Evolutionary conservation across 2,113 vertebrate species (phyloP).

Genomic region (Leptocoma aspasia): DNA sequence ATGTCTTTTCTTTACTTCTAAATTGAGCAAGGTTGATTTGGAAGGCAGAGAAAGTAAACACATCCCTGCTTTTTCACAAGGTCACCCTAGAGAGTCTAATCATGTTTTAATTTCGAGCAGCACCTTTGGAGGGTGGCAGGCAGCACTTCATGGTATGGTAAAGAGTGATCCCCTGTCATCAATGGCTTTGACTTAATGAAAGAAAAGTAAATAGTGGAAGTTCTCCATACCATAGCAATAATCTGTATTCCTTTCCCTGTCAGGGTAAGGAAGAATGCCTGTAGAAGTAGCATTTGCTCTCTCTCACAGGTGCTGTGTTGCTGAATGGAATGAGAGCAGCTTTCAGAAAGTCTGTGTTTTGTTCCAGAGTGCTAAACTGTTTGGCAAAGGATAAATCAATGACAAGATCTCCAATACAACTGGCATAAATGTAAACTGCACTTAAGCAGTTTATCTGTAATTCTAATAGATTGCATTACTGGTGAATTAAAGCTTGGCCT

Average conservation of each 20-base stretch:
- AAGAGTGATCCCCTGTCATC: background rate
- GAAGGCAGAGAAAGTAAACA: slow-evolving; percentile 5
- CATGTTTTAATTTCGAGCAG: background rate
- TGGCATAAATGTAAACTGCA: background rate
- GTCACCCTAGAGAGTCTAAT: background rate
- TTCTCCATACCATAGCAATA: background rate
- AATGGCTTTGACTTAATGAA: background rate
- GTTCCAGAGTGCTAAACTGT: background rate
- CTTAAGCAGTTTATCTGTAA: background rate
- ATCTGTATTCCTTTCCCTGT: background rate
- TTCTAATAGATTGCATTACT: background rate
- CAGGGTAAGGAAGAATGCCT: background rate
- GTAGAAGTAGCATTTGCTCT: background rate
- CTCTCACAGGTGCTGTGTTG: background rate
- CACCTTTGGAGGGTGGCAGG: background rate
- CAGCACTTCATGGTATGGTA: background rate
- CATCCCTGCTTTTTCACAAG: background rate
- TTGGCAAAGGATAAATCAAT: background rate
- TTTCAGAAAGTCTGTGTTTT: background rate
- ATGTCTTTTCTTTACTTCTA: background rate
- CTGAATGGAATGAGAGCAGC: background rate
- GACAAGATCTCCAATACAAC: background rate
- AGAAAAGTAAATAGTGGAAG: background rate
- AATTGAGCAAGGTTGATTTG: background rate
- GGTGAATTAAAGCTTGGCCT: background rate